These are phyloP conservation scores for Henricia sp. DNA, from an alignment of 53 echinoderm and acorn worm species.

Conservation along the genomic window DNA sequence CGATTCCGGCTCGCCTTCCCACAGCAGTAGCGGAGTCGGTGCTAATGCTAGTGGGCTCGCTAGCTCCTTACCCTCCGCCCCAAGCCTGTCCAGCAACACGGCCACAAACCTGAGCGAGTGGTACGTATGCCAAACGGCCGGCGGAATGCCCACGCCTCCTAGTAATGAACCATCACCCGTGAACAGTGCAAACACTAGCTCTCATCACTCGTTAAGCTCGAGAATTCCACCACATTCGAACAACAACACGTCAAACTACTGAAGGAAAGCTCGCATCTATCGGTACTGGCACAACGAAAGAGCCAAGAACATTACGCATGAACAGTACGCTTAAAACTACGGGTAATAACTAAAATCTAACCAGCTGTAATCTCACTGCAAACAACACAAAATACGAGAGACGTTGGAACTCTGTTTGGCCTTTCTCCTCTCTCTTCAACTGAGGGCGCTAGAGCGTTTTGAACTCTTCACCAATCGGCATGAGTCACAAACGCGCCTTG, in stretches of 20 bases:
- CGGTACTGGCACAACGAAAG: conserved; percentile 14
- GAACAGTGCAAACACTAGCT: conserved; percentile 31
- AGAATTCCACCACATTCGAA: conserved; percentile 35
- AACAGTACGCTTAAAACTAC: conserved; percentile 19
- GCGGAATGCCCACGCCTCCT: conserved; percentile 95
- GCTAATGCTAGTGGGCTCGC: conserved; percentile 28
- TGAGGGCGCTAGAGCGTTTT: no score
- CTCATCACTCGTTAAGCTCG: conserved; percentile 11
- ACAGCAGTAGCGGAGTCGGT: background rate
- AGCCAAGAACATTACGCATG: background rate
- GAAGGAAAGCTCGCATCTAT: background rate
- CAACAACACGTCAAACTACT: conserved; percentile 55
- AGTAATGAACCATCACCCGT: conserved; percentile 99
- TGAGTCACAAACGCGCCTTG: no score
- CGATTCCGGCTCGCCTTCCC: conserved; percentile 35
- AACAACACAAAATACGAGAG: no score
- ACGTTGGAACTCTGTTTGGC: no score
- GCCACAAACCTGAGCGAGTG: conserved; percentile 98
- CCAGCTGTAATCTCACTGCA: no score
- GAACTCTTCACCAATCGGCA: no score
- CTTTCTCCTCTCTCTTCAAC: no score
- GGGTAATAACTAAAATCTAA: no score
- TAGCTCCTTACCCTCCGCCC: conserved; percentile 66
- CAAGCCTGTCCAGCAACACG: conserved; percentile 74
- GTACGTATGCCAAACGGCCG: conserved; percentile 99